Base-by-base conservation (phyloP, 2,888 invertebrate species). In the Empis livida region DNA sequence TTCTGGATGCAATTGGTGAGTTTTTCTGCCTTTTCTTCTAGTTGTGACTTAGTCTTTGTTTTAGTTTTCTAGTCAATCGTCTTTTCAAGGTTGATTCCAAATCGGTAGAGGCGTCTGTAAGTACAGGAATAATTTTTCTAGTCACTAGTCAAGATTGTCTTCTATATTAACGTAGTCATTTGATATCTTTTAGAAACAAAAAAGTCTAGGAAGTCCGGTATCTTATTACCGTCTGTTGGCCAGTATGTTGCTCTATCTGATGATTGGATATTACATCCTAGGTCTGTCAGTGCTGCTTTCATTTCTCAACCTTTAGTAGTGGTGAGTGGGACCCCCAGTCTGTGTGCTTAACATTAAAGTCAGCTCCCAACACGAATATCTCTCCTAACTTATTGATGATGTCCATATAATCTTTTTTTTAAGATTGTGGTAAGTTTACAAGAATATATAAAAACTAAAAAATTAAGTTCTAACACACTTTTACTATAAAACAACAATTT, bases 291-390 rank as follows among this genome's bases (percentile, higher is more conserved):
- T 14, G 44, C 32, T 31, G 16, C 35, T 17, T 17, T 35, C 11
- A 44, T 11, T 16, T 32, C 44, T 16, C 16, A 17, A n/a, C 32
- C 44, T 44, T 44, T 44, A 16, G 44, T 44, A 35, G 44, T 44
- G 31, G 44, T 44, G 5, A 44, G 9, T 13, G 31, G 17, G 44
- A 44, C 9, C 44, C 15, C 35, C 44, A 44, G 13, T 15, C 16
- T 6, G n/a, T 16, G 17, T 44, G 31, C 35, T 44, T 44, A 14
- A 32, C 44, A 35, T 32, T 44, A 16, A 32, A 35, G 35, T 44
- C 44, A 10, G 32, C 44, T 14, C 44, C 44, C 14, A 35, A 1
- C 15, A 32, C 17, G 35, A 44, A 32, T 32, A 31, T 13, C n/a
- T 44, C 20, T 20, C 20, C 20, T 20, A 20, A 5, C 3, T 20